Percentiles rank a stretch among this genome's conserved stretches.
These are phyloP conservation scores for Dromiciops gliroides DNA, from an alignment of 2,113 vertebrate species.

Conservation along the genomic window DNA sequence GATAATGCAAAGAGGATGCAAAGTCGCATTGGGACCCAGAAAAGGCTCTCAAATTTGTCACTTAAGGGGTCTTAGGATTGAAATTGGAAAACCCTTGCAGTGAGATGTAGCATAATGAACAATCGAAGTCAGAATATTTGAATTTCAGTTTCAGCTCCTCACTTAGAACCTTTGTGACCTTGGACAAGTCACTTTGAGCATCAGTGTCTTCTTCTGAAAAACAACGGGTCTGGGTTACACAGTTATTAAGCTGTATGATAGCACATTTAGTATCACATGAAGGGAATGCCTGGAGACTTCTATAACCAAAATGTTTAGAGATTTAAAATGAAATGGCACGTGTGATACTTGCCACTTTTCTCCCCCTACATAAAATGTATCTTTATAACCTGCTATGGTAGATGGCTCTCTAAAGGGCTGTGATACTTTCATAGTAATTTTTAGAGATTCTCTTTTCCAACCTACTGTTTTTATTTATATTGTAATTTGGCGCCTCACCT, in stretches of 20 bases:
- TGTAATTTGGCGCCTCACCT: neutral
- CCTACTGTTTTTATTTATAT: neutral
- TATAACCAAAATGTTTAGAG: neutral
- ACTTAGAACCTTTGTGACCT: too few species aligned
- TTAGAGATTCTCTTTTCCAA: neutral
- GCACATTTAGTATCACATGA: neutral
- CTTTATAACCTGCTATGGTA: neutral
- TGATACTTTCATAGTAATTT: neutral
- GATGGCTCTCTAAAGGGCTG: neutral
- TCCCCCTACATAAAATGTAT: neutral
- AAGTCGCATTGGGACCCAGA: too few species aligned
- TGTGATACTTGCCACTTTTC: neutral
- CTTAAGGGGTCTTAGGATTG: too few species aligned
- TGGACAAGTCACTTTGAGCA: neutral
- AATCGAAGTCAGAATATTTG: too few species aligned
- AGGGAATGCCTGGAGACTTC: neutral
- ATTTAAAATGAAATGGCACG: neutral
- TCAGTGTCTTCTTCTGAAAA: neutral
- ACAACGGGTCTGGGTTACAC: neutral
- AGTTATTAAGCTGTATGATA: neutral
- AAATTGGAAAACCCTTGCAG: too few species aligned
- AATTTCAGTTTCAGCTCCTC: too few species aligned
- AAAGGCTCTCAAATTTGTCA: too few species aligned
- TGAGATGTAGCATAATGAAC: too few species aligned
- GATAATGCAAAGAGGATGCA: too few species aligned